Evolutionary conservation across 2,888 invertebrate genomes (phyloP).

Genomic region (Xylocampa areola): DNA sequence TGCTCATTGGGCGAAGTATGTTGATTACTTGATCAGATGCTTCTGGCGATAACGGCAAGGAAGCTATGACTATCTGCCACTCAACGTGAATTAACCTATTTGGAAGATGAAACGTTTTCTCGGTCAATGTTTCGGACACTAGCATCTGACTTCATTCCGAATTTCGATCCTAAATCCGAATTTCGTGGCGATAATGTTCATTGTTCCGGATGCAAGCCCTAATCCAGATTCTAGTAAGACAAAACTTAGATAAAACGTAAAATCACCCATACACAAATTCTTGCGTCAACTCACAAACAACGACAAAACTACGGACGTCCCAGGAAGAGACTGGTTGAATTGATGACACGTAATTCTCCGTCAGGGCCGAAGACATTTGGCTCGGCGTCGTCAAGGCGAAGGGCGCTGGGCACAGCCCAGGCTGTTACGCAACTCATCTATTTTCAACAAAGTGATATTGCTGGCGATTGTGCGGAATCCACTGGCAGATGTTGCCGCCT

Average conservation of each 20-base stretch:
- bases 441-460: slow-evolving; percentile 56
- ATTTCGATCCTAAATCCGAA: not conserved
- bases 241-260: slow-evolving; percentile 1
- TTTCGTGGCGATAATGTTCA: not conserved
- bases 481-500: slow-evolving; percentile 56
- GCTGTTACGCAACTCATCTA: slow-evolving; percentile 55
- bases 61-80: slow-evolving; percentile 8
- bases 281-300: slow-evolving; percentile 12
- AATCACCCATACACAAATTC: slow-evolving; percentile 4
- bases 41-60: slow-evolving; percentile 24
- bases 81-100: slow-evolving; percentile 5
- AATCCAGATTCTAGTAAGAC: not conserved
- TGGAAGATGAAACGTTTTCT: slow-evolving; percentile 5
- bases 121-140: slow-evolving; percentile 8
- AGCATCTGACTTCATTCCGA: not conserved
- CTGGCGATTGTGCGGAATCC: slow-evolving; percentile 51
- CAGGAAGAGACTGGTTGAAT: slow-evolving; percentile 45
- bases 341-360: slow-evolving; percentile 43
- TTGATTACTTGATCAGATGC: slow-evolving; percentile 40
- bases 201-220: not conserved
- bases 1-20: slow-evolving; percentile 40
- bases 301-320: slow-evolving; percentile 23
- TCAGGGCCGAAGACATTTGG: slow-evolving; percentile 68
- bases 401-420: slow-evolving; percentile 66
- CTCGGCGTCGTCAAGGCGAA: slow-evolving; percentile 69